phyloP scores from a whole-genome alignment of 2,113 vertebrate species.

The Scartelaos histophorus region DNA sequence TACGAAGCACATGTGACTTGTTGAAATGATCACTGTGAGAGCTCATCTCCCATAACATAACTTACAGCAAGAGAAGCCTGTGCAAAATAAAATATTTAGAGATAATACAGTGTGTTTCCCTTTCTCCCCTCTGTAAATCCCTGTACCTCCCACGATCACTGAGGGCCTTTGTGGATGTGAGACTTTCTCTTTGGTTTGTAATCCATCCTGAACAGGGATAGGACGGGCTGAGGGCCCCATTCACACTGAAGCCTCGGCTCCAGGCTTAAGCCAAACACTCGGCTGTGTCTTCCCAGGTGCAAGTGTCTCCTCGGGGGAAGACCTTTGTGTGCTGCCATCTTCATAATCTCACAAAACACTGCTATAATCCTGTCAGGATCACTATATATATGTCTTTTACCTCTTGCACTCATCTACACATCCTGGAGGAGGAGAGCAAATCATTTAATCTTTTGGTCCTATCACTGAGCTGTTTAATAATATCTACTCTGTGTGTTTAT shows the following conservation, averaged over 20 bases:
- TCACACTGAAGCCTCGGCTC: constrained; percentile 38
- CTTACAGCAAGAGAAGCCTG: constrained; percentile 42
- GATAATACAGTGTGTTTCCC: constrained; percentile 53
- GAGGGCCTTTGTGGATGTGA: constrained; percentile 52
- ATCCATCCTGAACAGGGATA: constrained; percentile 59
- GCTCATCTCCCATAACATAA: neutral
- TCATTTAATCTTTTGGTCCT: neutral
- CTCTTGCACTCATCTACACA: constrained; percentile 5
- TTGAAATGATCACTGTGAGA: neutral
- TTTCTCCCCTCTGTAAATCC: constrained; percentile 58
- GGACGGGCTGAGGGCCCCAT: constrained; percentile 42
- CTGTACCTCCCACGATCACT: constrained; percentile 44
- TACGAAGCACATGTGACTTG: constrained; percentile 38
- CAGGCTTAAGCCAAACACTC: constrained; percentile 29
- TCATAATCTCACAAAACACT: constrained; percentile 65
- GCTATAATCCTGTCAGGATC: constrained; percentile 61
- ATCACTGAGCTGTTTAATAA: constrained; percentile 10
- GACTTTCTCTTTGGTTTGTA: constrained; percentile 69
- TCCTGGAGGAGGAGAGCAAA: constrained; percentile 10
- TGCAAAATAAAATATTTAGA: constrained; percentile 64
- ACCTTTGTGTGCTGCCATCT: constrained; percentile 65
- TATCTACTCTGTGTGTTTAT: neutral
- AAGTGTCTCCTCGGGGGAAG: constrained; percentile 66
- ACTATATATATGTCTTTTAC: constrained; percentile 13
- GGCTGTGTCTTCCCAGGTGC: constrained; percentile 63